Base-by-base conservation (phyloP, 2,888 invertebrate species). In the Pseudeuparius sepicola region DNA sequence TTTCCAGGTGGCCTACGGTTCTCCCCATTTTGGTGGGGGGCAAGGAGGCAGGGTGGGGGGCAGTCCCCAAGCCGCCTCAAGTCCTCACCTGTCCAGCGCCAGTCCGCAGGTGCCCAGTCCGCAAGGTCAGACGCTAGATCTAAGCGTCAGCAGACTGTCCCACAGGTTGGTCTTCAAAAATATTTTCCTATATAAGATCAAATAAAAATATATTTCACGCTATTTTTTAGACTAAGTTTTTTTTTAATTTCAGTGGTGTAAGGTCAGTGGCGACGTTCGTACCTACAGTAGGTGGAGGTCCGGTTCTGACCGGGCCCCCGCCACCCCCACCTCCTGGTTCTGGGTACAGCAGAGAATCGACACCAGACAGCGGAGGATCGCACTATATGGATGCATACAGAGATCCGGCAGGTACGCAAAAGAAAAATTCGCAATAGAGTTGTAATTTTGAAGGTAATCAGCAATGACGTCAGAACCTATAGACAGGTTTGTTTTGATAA, bases 61-160 rank as follows among this genome's bases (percentile, higher is more conserved):
- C 51, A 84, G 84, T 63, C 86, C 86, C 47, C 85, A 82, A 63
- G 84, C 85, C 40, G 85, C 85, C 49, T 80, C 85, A 46, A 86
- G 85, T 64, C 87, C 87, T 45, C 78, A 79, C 58, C 73, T 80
- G 51, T 78, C 84, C 48, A 77, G 84, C 48, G 80, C 85, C 56
- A 86, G 86, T 67, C 86, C 86, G 46, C 85, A 86, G 70, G 86
- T 86, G 65, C 86, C 87, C 56, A 87, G 86, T 68, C 87, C 87
- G 44, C 87, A 87, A 68, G 87, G 87, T 53, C 87, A 88, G 64
- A 87, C 87, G 53, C 71, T 87, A 62, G 87, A 88, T 69, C 76
- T 87, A 61, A 86, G 86, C 65, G 86, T 88, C 52, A 85, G 82
- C 64, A 73, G 85, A 64, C 73, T 86, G 63, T 78, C 80, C 60